Percentiles rank a stretch among this genome's conserved stretches.
Evolutionary conservation across 2,113 vertebrate genomes (phyloP).

Genomic region (Puntigrus tetrazona): DNA sequence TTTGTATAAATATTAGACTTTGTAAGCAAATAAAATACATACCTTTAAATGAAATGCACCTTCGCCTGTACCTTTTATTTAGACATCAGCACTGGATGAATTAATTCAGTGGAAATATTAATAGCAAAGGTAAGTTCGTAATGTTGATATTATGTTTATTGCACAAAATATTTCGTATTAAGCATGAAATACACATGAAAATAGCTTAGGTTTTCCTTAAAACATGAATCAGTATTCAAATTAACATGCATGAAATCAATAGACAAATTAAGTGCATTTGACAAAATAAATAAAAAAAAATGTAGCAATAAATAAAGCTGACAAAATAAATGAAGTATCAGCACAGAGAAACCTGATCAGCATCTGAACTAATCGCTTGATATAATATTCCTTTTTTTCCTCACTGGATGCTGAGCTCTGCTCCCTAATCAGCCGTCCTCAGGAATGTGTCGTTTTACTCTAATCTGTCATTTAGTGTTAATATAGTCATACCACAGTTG

Average conservation of each 20-base stretch:
- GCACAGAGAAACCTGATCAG: background rate
- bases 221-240: conserved; percentile 59
- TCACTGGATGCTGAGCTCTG: background rate
- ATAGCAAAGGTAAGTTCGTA: background rate
- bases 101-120: background rate
- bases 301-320: conserved; percentile 37
- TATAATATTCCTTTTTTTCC: background rate
- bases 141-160: conserved; percentile 64
- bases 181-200: conserved; percentile 51
- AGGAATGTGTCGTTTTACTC: background rate
- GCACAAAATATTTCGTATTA: conserved; percentile 62
- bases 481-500: background rate
- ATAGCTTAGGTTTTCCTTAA: conserved; percentile 60
- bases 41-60: background rate
- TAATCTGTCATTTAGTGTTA: background rate
- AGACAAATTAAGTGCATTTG: conserved; percentile 46
- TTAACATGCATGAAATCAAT: conserved; percentile 49
- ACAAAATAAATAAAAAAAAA: conserved; percentile 62
- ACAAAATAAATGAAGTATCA: background rate
- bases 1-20: background rate
- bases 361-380: background rate
- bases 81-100: background rate
- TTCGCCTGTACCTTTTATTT: background rate
- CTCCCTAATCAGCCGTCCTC: background rate
- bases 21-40: background rate